Base-by-base conservation (phyloP, 2,888 invertebrate species). In the Mechanitis mazaeus region DNA sequence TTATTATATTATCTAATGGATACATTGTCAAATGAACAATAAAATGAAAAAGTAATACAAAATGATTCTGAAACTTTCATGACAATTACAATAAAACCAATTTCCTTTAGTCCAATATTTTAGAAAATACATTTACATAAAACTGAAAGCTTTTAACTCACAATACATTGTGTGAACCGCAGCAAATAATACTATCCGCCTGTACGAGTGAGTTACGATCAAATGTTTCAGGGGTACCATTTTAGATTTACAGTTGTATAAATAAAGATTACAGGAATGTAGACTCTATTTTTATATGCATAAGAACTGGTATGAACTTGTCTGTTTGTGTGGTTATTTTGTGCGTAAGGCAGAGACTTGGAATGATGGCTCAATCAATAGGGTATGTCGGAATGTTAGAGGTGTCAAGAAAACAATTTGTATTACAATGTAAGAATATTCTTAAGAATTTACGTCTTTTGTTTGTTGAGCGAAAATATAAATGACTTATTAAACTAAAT, bases 161-260 rank as follows among this genome's bases (percentile, higher is more conserved):
- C 77, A 76, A 79, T 81, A 84, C 87, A 85, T 81, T 85, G 79
- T 79, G 73, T 66, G 74, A 82, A 86, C 88, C 88, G 73, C 88
- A 87, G 78, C 83, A 86, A 83, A 84, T 86, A 84, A 87, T 86
- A 85, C 81, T 86, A 84, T 84, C 83, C 81, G 85, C 82, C 83
- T 79, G 79, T 80, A 79, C 76, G 71, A 76, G 74, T 85, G 85
- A 88, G 83, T 87, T 88, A 87, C 80, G 84, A 81, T 83, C 75
- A 75, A 78, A 81, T 80, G 82, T 83, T 84, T 84, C 80, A 78
- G 75, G 64, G 64, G 64, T 64, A 70, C 79, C 68, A 77, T 65
- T 12, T 64, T 73, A 64, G 38, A 47, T 33, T 61, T 66, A 55
- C 50, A 61, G 33, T 12, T 53, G 31, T 6, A 45, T 11, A 20